A percentile compares a stretch with the other conserved stretches of the same genome.
Conservation (phyloP, 2,113 vertebrate genomes). For the mouse (Mus musculus) region DNA sequence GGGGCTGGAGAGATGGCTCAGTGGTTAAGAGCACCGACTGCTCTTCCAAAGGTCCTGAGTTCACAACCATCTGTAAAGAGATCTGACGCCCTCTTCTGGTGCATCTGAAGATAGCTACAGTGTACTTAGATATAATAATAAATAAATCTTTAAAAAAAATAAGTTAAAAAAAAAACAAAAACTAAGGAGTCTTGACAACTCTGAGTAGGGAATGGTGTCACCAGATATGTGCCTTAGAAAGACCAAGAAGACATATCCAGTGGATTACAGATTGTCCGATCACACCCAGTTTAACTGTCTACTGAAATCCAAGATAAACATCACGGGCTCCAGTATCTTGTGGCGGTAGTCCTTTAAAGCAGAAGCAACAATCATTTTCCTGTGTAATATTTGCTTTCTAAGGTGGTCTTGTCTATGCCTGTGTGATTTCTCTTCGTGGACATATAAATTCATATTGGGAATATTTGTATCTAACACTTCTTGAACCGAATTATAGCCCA, state of each 20-base stretch:
- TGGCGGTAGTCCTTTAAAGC: background rate
- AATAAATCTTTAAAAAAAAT: too few species aligned
- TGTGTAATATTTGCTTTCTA: background rate
- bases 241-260: background rate
- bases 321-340: background rate
- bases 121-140: too few species aligned
- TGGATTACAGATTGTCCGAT: constrained; percentile 6
- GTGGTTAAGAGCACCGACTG: too few species aligned
- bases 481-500: background rate
- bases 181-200: background rate
- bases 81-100: too few species aligned
- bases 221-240: background rate
- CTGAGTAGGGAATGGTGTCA: background rate
- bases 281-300: background rate
- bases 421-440: background rate
- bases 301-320: constrained; percentile 46
- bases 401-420: background rate
- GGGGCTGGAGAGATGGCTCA: too few species aligned
- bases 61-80: too few species aligned
- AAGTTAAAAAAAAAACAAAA: background rate
- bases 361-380: background rate
- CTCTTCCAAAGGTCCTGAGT: too few species aligned
- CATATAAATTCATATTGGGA: background rate
- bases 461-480: constrained; percentile 1
- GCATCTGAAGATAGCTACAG: too few species aligned